Evolutionary conservation across 1,140 invertebrate species (phyloP).

Genomic region (Homarus americanus): DNA sequence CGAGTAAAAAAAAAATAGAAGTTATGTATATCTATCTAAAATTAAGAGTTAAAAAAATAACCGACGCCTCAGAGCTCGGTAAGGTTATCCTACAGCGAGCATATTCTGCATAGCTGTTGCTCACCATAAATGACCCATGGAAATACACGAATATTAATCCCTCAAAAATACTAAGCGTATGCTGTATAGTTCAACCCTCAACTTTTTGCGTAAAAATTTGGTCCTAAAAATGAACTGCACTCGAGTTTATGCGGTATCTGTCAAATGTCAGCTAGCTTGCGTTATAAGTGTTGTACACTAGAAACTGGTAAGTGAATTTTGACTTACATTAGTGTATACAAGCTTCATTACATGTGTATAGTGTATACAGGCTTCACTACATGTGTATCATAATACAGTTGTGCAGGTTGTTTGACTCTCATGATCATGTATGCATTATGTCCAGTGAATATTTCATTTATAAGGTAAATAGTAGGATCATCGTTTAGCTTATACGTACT

Average conservation of each 20-base stretch:
- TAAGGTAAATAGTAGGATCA: not conserved
- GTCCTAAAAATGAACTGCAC: no score
- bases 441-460: slow-evolving; percentile 11
- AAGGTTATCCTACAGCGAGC: no score
- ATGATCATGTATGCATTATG: slow-evolving; percentile 8
- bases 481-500: not conserved
- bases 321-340: not conserved
- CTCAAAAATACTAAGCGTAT: no score
- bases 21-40: no score
- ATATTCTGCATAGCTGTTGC: no score
- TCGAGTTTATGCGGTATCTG: slow-evolving; percentile 14
- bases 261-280: not conserved
- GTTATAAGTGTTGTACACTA: not conserved
- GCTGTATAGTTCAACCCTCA: no score
- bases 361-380: not conserved
- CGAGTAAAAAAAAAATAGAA: no score
- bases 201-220: no score
- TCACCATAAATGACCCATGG: no score
- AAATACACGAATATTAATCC: no score
- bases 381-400: not conserved
- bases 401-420: not conserved
- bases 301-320: not conserved
- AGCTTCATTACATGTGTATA: not conserved
- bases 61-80: no score
- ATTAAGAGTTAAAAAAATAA: no score